A percentile compares a stretch with the other conserved stretches of the same genome.
Conservation (phyloP, 2,797 vertebrate species). For the Poecilia picta region DNA sequence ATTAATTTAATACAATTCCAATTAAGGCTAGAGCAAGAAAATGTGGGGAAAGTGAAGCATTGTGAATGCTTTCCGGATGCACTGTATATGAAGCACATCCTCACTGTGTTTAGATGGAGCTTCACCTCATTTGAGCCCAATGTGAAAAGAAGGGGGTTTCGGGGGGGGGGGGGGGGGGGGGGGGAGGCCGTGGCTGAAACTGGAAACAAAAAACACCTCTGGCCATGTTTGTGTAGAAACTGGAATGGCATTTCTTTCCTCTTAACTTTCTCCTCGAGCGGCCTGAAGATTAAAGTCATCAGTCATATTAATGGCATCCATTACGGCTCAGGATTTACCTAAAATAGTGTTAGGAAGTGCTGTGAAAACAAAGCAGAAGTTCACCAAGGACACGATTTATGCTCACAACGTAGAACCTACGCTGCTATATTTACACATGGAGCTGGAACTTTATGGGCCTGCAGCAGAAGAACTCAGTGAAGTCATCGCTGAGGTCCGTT, state of each 20-base stretch:
- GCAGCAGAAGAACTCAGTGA: not conserved
- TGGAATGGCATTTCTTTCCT: slow-evolving; percentile 18
- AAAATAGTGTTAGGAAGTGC: slow-evolving; percentile 32
- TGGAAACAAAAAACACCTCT: not conserved
- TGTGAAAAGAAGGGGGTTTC: not conserved
- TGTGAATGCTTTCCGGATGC: not conserved
- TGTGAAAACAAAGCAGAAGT: slow-evolving; percentile 39
- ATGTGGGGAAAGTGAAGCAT: not conserved
- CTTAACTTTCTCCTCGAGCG: slow-evolving; percentile 11
- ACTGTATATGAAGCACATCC: not conserved
- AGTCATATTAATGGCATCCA: slow-evolving; percentile 28
- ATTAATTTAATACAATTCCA: not conserved
- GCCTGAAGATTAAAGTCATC: slow-evolving; percentile 36
- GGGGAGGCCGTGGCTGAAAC: not conserved
- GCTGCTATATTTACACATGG: slow-evolving; percentile 9
- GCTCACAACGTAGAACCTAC: not conserved
- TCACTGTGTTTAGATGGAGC: not conserved
- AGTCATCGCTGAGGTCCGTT: not conserved
- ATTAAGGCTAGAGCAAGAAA: not conserved
- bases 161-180: no score
- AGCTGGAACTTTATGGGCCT: not conserved
- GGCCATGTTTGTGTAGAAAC: slow-evolving; percentile 4
- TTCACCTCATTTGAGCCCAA: slow-evolving; percentile 2
- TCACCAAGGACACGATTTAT: slow-evolving; percentile 27
- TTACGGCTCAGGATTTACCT: slow-evolving; percentile 30